Percentiles rank a stretch among this genome's conserved stretches.
Conservation (phyloP, 2,797 vertebrate species). For the Gymnothorax javanicus region DNA sequence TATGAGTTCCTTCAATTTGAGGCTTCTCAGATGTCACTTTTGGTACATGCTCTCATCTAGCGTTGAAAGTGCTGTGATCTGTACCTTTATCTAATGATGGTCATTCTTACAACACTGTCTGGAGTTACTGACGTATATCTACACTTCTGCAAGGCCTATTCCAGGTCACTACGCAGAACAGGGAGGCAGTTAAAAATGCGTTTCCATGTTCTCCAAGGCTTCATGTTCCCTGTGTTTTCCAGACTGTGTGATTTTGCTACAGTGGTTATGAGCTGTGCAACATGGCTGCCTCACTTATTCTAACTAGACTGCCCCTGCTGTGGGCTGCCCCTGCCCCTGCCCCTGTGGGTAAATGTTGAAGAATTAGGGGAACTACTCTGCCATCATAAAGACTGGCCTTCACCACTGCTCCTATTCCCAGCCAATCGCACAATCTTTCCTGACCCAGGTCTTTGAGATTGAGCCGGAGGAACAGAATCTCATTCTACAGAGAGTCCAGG, state of each 20-base stretch:
- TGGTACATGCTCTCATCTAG: background rate
- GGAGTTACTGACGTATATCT: background rate
- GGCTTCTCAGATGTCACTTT: background rate
- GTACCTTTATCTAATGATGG: background rate
- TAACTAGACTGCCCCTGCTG: background rate
- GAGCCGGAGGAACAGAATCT: conserved; percentile 78
- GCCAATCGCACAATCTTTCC: background rate
- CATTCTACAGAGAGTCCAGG: conserved; percentile 76
- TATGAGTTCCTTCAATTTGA: background rate
- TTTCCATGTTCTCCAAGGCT: background rate
- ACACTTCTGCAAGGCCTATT: background rate
- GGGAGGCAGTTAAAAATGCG: background rate
- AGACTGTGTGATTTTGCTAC: background rate
- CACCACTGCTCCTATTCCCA: background rate
- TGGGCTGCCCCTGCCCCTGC: too few relatives aligned
- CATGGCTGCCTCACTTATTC: background rate
- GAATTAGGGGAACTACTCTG: background rate
- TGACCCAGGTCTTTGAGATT: conserved; percentile 79
- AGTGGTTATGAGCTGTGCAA: background rate
- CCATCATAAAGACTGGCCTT: background rate
- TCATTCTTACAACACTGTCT: background rate
- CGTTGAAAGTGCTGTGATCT: background rate
- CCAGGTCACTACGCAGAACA: background rate
- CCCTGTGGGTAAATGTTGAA: too few relatives aligned
- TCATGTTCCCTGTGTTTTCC: background rate